Conservation (phyloP, 2,888 invertebrate species). For the Sceliomorpha sp. region DNA sequence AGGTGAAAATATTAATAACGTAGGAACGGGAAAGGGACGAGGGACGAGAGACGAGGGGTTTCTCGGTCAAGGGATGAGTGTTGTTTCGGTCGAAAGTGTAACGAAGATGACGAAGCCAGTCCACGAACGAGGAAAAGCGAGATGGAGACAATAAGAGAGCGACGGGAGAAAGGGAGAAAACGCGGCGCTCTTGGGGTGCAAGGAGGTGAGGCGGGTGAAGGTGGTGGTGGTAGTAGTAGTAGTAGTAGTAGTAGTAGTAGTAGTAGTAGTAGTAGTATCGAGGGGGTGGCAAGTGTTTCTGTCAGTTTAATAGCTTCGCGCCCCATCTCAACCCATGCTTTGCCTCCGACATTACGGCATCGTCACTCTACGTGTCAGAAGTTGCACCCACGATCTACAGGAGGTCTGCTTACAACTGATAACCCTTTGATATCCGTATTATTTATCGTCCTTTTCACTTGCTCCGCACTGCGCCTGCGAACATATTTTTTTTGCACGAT, state of each 20-base stretch:
- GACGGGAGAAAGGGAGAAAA: slow-evolving; percentile 45
- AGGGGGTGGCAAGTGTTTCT: slow-evolving; percentile 80
- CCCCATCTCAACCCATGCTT: slow-evolving; percentile 62
- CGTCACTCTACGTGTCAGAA: slow-evolving; percentile 79
- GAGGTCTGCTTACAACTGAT: slow-evolving; percentile 72
- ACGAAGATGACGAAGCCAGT: slow-evolving; percentile 38
- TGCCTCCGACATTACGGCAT: slow-evolving; percentile 75
- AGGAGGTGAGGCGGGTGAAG: no score
- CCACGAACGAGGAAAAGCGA: slow-evolving; percentile 48
- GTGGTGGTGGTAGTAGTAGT: no score
- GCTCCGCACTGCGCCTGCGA: slow-evolving; percentile 25
- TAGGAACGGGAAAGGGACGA: slow-evolving; percentile 48
- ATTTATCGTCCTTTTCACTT: slow-evolving; percentile 59
- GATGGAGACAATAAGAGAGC: slow-evolving; percentile 35
- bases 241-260: no score
- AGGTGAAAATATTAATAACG: slow-evolving; percentile 79
- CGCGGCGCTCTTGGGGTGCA: slow-evolving; percentile 48
- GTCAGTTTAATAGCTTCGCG: slow-evolving; percentile 81
- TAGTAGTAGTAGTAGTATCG: slow-evolving; percentile 63
- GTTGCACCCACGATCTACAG: slow-evolving; percentile 67
- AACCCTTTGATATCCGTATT: slow-evolving; percentile 75
- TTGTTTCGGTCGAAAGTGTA: slow-evolving; percentile 1
- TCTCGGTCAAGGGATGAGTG: slow-evolving; percentile 46
- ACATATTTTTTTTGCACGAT: slow-evolving; percentile 4
- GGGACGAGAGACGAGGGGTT: slow-evolving; percentile 64